phyloP scores from a whole-genome alignment of 2,797 vertebrate species.

The Tachyglossus aculeatus region DNA sequence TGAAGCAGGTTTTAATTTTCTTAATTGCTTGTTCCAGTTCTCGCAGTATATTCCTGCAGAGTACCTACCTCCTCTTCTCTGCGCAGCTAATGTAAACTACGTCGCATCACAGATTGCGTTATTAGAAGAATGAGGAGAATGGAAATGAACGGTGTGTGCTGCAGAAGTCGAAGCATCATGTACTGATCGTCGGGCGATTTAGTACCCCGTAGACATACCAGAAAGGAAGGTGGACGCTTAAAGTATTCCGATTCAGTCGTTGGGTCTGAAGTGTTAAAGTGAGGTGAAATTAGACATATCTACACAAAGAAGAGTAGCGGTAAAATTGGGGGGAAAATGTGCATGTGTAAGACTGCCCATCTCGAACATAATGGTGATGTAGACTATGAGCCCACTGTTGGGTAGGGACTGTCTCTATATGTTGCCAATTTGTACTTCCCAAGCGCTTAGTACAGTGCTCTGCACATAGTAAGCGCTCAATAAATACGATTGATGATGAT shows the following conservation, averaged over 20 bases:
- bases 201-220: not conserved
- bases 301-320: not conserved
- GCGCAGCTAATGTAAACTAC: conserved; percentile 19
- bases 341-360: too few relatives aligned
- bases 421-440: too few relatives aligned
- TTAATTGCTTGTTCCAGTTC: conserved; percentile 36
- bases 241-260: not conserved
- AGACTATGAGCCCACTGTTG: too few relatives aligned
- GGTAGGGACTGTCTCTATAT: too few relatives aligned
- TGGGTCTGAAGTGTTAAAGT: not conserved
- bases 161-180: conserved; percentile 9
- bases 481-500: too few relatives aligned
- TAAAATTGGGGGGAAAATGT: too few relatives aligned
- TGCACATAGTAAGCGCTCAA: too few relatives aligned
- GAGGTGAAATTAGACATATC: conserved; percentile 14
- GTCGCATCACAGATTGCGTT: conserved; percentile 38
- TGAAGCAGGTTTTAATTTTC: conserved; percentile 24
- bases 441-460: too few relatives aligned
- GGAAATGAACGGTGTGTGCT: conserved; percentile 35
- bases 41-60: conserved; percentile 25
- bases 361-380: too few relatives aligned
- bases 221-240: not conserved
- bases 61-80: conserved; percentile 29
- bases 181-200: not conserved
- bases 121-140: conserved; percentile 2